Evolutionary conservation across 2,888 invertebrate genomes (phyloP).

Genomic region (Cabera pusaria): DNA sequence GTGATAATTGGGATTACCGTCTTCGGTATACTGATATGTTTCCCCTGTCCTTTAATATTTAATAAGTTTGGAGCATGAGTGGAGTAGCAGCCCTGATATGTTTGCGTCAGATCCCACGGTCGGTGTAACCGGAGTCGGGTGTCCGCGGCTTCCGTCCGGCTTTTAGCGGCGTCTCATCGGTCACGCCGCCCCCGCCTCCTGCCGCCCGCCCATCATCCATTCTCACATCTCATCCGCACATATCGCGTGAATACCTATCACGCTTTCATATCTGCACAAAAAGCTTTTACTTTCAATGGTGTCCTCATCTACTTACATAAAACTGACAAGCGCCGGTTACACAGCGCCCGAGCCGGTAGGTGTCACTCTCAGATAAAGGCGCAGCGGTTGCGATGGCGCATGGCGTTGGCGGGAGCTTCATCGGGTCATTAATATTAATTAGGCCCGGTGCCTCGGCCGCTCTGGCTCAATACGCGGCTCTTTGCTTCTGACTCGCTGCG

Average conservation of each 20-base stretch:
- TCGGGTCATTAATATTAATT: constrained; percentile 81
- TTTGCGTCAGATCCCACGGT: constrained; percentile 76
- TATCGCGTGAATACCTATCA: constrained; percentile 37
- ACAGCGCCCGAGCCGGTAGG: constrained; percentile 34
- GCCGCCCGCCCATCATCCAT: constrained; percentile 43
- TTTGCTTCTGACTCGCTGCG: constrained; percentile 82
- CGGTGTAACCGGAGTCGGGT: constrained; percentile 74
- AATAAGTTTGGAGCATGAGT: constrained; percentile 7
- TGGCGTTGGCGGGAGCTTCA: constrained; percentile 56
- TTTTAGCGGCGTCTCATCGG: constrained; percentile 78
- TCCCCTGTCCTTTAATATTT: too few relatives aligned
- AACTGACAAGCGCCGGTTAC: constrained; percentile 23
- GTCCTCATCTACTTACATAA: constrained; percentile 22
- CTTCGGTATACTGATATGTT: too few relatives aligned
- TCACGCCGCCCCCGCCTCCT: constrained; percentile 51
- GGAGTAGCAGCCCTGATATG: constrained; percentile 65
- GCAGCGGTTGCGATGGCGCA: constrained; percentile 26
- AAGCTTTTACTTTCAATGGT: constrained; percentile 36
- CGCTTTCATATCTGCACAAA: constrained; percentile 32
- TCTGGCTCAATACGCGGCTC: constrained; percentile 71
- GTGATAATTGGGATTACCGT: too few relatives aligned
- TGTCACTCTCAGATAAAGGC: constrained; percentile 65
- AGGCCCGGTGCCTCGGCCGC: constrained; percentile 68
- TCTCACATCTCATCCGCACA: constrained; percentile 45
- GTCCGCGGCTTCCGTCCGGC: constrained; percentile 82